Conservation (phyloP, 2,113 vertebrate genomes). For the Psilopogon haemacephalus region DNA sequence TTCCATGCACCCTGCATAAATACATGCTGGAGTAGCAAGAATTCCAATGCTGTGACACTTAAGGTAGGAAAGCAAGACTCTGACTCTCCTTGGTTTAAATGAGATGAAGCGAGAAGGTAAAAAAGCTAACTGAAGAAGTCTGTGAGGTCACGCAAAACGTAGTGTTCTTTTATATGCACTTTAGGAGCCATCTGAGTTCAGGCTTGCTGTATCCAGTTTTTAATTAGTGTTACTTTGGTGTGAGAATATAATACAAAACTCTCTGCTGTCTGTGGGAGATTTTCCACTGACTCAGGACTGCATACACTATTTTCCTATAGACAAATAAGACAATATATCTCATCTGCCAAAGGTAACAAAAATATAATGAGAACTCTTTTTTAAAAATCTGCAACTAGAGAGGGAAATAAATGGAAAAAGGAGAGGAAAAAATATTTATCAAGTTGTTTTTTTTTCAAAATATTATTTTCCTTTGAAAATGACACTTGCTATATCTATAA, state of each 20-base stretch:
- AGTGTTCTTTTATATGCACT: neutral
- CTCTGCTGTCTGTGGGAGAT: neutral
- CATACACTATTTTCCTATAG: neutral
- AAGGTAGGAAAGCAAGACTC: neutral
- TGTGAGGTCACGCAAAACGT: neutral
- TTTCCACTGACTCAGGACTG: neutral
- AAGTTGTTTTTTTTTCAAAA: neutral
- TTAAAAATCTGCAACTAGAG: neutral
- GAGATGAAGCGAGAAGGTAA: neutral
- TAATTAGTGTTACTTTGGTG: neutral
- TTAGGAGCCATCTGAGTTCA: neutral
- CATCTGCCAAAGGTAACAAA: slow-evolving; percentile 10
- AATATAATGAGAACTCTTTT: neutral
- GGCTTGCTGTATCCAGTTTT: slow-evolving; percentile 17
- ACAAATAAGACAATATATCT: neutral
- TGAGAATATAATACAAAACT: neutral
- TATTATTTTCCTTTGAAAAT: neutral
- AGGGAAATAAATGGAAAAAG: slow-evolving; percentile 12
- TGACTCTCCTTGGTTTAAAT: neutral
- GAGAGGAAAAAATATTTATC: neutral
- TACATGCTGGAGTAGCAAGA: neutral
- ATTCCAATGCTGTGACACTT: neutral
- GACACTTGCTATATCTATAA: neutral
- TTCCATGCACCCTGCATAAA: neutral
- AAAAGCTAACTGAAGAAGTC: neutral